Percentiles rank a stretch among this genome's conserved stretches.
Evolutionary conservation across 2,797 vertebrate species (phyloP).

Genomic region (Chromis chromis): DNA sequence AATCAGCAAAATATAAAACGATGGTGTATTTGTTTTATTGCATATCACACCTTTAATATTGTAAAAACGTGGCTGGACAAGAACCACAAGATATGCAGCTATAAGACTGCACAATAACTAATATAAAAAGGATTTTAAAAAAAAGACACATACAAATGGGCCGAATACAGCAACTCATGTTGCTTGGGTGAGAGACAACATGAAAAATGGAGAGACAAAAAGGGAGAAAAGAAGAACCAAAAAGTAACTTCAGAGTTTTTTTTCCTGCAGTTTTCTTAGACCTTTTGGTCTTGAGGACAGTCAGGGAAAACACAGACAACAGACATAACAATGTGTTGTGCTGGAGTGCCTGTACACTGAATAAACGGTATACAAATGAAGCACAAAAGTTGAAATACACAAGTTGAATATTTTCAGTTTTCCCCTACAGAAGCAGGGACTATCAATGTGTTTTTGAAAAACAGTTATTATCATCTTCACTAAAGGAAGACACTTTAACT

Average conservation of each 20-base stretch:
- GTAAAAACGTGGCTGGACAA: neutral
- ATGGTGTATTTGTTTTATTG: no score
- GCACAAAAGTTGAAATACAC: slow-evolving; percentile 7
- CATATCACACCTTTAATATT: no score
- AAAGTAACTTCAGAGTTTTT: slow-evolving; percentile 3
- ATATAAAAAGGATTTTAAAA: neutral
- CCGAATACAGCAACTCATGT: slow-evolving; percentile 4
- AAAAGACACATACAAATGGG: neutral
- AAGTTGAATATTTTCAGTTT: neutral
- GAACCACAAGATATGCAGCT: neutral
- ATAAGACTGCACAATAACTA: neutral
- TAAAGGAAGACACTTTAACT: neutral
- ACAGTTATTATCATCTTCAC: slow-evolving; percentile 1
- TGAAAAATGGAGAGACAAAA: neutral
- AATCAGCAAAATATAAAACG: no score
- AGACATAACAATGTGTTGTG: slow-evolving; percentile 11
- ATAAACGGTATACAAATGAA: slow-evolving; percentile 22
- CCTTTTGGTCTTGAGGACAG: slow-evolving; percentile 14
- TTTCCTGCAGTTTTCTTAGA: slow-evolving; percentile 16
- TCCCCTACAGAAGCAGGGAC: neutral
- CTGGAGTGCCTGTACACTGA: neutral
- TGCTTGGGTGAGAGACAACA: slow-evolving; percentile 21
- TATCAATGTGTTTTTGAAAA: neutral
- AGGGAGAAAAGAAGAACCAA: neutral
- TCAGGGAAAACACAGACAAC: slow-evolving; percentile 29